These are phyloP conservation scores for Falco punctatus DNA, from an alignment of 2,113 vertebrate species.

Conservation along the genomic window DNA sequence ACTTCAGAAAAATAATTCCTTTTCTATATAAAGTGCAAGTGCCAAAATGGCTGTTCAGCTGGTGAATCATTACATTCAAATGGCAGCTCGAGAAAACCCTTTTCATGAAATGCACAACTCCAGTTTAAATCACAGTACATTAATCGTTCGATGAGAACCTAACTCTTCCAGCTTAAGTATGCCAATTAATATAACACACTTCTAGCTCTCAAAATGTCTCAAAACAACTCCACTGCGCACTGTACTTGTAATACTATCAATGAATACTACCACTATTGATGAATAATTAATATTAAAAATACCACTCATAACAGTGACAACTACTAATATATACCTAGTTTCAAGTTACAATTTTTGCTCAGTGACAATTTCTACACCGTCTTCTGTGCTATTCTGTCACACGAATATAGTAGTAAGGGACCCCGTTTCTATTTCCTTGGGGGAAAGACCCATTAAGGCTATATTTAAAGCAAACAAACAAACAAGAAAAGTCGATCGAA, in stretches of 20 bases:
- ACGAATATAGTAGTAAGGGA: accelerated
- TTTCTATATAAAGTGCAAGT: background rate
- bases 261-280: background rate
- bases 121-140: background rate
- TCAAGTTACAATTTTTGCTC: background rate
- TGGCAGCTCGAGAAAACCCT: background rate
- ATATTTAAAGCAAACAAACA: background rate
- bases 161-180: accelerated
- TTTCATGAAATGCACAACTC: background rate
- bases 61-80: background rate
- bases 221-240: background rate
- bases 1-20: background rate
- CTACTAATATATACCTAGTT: background rate
- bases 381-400: background rate
- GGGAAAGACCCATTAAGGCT: accelerated
- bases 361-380: background rate
- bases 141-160: accelerated
- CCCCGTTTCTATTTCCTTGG: accelerated
- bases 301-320: too few species aligned
- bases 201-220: background rate
- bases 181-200: background rate
- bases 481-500: background rate
- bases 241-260: background rate
- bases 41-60: background rate
- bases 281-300: background rate